phyloP scores from a whole-genome alignment of 1,140 invertebrate species.

The Eupristina koningsbergeri region DNA sequence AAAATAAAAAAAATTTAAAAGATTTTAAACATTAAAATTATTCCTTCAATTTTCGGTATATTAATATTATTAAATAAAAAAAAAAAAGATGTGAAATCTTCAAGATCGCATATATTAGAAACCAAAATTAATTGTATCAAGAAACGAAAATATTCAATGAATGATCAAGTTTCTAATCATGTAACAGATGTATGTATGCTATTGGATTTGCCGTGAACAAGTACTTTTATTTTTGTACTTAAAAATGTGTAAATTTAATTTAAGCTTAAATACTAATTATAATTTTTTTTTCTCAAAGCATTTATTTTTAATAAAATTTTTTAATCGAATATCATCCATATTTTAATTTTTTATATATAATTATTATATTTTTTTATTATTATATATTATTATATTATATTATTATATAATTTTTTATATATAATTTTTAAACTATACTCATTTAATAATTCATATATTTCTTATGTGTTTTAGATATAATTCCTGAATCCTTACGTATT shows the following conservation, averaged over 20 bases:
- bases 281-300: no score
- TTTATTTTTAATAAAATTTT: constrained; percentile 42
- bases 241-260: no score
- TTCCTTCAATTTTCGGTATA: constrained; percentile 2
- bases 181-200: constrained; percentile 65
- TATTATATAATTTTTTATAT: not conserved
- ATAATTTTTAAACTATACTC: not conserved
- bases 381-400: no score
- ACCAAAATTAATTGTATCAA: not conserved
- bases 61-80: not conserved
- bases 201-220: constrained; percentile 61
- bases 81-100: not conserved
- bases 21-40: not conserved
- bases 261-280: no score
- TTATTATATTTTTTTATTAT: no score
- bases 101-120: not conserved
- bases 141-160: constrained; percentile 41
- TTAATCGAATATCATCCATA: not conserved
- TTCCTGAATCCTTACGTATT: not conserved
- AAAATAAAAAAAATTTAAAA: not conserved
- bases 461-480: not conserved
- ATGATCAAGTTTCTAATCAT: constrained; percentile 55
- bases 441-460: not conserved
- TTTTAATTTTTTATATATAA: no score
- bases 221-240: constrained; percentile 46